These are phyloP conservation scores for Heliopora coerulea DNA, from an alignment of 92 coral and sea anemone species.

Conservation along the genomic window DNA sequence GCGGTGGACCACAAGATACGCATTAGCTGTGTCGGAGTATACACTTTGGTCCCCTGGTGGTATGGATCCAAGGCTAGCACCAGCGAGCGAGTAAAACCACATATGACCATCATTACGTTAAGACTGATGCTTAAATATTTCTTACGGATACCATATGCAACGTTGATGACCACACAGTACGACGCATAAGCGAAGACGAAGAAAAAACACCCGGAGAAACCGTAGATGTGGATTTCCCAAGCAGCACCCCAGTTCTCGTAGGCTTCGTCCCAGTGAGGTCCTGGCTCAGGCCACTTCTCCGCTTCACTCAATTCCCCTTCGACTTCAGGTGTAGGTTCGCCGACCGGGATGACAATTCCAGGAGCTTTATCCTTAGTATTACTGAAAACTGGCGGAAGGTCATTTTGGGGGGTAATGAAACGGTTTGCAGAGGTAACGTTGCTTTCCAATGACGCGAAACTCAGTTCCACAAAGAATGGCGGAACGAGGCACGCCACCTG, in stretches of 20 bases:
- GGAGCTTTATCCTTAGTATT: slow-evolving; percentile 5
- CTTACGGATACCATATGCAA: slow-evolving; percentile 60
- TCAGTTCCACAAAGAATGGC: too few species aligned
- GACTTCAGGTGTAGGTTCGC: slow-evolving; percentile 45
- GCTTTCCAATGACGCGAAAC: too few species aligned
- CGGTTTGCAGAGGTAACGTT: too few species aligned
- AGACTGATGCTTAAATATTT: slow-evolving; percentile 65
- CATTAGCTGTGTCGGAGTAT: slow-evolving; percentile 50
- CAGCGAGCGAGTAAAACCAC: slow-evolving; percentile 65
- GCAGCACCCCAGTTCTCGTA: slow-evolving; percentile 61
- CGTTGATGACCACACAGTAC: slow-evolving; percentile 55
- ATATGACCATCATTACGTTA: slow-evolving; percentile 53
- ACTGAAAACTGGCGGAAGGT: not conserved
- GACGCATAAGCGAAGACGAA: slow-evolving; percentile 61
- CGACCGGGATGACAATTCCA: slow-evolving; percentile 7
- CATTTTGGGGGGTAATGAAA: too few species aligned
- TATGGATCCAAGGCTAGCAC: slow-evolving; percentile 68
- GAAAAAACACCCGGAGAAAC: slow-evolving; percentile 51
- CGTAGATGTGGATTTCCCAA: slow-evolving; percentile 71
- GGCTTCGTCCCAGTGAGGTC: slow-evolving; percentile 67
- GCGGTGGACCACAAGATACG: slow-evolving; percentile 69
- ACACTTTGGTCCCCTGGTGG: slow-evolving; percentile 65
- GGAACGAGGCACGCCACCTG: too few species aligned
- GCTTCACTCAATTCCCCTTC: slow-evolving; percentile 43
- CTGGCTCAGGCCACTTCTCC: slow-evolving; percentile 79